These are phyloP conservation scores for Limnephilus auricula DNA, from an alignment of 2,888 invertebrate genomes.

Conservation along the genomic window DNA sequence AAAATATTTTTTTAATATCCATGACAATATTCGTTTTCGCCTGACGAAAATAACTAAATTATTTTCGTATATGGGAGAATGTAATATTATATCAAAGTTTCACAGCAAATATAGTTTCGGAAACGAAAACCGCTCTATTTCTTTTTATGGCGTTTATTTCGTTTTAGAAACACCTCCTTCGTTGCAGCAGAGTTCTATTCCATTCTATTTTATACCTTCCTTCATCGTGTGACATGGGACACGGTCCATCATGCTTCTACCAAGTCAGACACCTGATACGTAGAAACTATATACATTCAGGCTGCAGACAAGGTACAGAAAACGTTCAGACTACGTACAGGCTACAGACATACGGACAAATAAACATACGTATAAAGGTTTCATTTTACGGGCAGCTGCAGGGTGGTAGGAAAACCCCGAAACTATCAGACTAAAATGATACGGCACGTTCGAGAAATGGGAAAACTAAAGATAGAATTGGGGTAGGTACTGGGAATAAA, in stretches of 20 bases:
- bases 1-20: too few relatives aligned
- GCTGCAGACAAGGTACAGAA: too few relatives aligned
- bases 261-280: neutral
- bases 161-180: neutral
- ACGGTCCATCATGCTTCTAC: neutral
- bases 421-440: constrained; percentile 2
- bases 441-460: neutral
- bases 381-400: neutral
- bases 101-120: neutral
- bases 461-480: neutral
- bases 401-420: neutral
- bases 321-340: too few relatives aligned
- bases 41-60: neutral
- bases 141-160: neutral
- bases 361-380: neutral
- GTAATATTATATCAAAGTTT: neutral
- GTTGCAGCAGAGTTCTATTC: neutral
- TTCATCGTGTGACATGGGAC: neutral
- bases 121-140: neutral
- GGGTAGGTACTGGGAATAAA: neutral
- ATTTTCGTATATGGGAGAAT: too few relatives aligned
- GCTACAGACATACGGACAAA: neutral
- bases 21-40: neutral
- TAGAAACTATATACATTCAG: neutral
- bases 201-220: neutral